Evolutionary conservation across 2,113 vertebrate genomes (phyloP).

Genomic region (Morphnarchus princeps): DNA sequence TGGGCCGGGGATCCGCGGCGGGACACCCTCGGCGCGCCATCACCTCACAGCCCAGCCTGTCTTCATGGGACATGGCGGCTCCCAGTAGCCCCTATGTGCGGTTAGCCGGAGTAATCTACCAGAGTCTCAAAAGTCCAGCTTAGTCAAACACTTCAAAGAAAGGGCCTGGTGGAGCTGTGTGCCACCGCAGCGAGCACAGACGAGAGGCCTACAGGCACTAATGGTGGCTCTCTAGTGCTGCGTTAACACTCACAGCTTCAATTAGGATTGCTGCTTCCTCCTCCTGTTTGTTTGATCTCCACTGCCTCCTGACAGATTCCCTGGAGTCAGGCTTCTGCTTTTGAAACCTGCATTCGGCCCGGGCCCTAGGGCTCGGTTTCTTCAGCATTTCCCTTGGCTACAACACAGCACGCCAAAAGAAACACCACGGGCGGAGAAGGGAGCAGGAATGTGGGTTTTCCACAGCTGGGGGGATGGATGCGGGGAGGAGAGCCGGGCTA

Average conservation of each 20-base stretch:
- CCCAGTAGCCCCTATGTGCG: accelerated
- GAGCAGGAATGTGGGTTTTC: neutral
- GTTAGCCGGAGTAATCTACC: neutral
- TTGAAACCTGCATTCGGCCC: accelerated
- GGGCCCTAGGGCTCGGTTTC: neutral
- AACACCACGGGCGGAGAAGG: neutral
- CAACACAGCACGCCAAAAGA: accelerated
- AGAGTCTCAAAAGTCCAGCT: accelerated
- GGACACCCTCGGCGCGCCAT: neutral
- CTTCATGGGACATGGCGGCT: accelerated
- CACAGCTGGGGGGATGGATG: neutral
- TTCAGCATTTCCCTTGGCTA: accelerated
- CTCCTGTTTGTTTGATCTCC: accelerated
- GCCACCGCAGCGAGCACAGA: accelerated
- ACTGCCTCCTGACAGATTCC: neutral
- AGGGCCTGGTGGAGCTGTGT: accelerated
- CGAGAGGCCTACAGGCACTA: accelerated
- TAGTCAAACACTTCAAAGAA: accelerated
- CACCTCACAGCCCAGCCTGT: neutral
- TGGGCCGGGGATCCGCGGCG: neutral
- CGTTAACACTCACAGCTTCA: accelerated
- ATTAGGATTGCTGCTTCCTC: accelerated
- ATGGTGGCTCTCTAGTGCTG: accelerated
- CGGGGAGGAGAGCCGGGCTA: accelerated
- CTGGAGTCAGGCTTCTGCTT: no score